Evolutionary conservation across 1,140 invertebrate species (phyloP).

Genomic region (Pachypeltis micranthus): DNA sequence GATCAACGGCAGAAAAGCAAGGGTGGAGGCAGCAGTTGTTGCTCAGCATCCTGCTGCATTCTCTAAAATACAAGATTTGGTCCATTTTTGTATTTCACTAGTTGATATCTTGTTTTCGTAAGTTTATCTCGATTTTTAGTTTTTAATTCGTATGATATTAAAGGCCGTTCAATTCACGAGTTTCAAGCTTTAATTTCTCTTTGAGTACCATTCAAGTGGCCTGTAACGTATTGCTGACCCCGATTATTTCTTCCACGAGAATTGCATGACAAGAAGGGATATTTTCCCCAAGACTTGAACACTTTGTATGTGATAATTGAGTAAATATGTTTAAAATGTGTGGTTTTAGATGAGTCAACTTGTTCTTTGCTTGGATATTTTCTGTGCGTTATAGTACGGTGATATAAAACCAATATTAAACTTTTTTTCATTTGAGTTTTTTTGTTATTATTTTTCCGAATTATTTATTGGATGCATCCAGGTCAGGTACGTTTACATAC

Average conservation of each 20-base stretch:
- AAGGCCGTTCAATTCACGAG: not conserved
- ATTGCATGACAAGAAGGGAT: constrained; percentile 15
- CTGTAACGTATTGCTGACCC: not conserved
- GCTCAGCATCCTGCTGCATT: constrained; percentile 81
- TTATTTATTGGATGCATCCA: not conserved
- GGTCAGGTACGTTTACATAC: not conserved
- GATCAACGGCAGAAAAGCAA: constrained; percentile 91
- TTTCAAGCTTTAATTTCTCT: constrained; percentile 14
- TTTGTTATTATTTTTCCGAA: not conserved
- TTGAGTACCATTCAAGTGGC: not conserved
- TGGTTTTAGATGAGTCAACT: not conserved
- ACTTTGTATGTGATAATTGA: constrained; percentile 19
- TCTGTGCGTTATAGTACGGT: constrained; percentile 17
- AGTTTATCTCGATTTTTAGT: not conserved
- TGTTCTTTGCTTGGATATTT: constrained; percentile 9
- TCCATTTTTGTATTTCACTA: constrained; percentile 5
- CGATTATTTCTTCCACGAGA: constrained; percentile 17
- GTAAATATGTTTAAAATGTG: constrained; percentile 10
- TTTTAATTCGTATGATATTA: not conserved
- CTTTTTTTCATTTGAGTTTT: not conserved
- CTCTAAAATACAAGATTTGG: constrained; percentile 48
- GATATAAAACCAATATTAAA: not conserved
- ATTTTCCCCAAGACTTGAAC: constrained; percentile 13
- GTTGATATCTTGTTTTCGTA: constrained; percentile 1
- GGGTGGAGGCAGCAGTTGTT: constrained; percentile 83